These are phyloP conservation scores for Lepidocyrtinus sp. DNA, from an alignment of 2,888 invertebrate species.

Conservation along the genomic window DNA sequence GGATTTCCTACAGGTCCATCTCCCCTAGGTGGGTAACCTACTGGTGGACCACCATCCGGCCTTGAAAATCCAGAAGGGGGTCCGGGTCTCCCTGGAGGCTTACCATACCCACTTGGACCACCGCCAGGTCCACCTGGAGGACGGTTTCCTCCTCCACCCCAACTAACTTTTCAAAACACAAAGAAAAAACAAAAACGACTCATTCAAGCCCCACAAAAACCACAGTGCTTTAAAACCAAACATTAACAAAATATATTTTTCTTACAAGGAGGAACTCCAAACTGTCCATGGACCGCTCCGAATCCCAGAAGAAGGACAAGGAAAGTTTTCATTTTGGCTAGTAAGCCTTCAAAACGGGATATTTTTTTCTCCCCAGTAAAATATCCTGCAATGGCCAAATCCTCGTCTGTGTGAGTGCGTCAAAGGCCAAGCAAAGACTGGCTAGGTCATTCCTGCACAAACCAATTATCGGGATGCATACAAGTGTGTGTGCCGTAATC, in stretches of 20 bases:
- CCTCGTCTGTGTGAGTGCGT: constrained; percentile 49
- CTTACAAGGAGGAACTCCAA: constrained; percentile 62
- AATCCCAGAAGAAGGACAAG: constrained; percentile 49
- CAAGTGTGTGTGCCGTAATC: constrained; percentile 48
- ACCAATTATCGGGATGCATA: constrained; percentile 45
- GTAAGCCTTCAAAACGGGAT: not conserved
- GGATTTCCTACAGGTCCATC: constrained; percentile 57
- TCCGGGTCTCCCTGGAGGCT: constrained; percentile 54
- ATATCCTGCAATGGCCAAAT: constrained; percentile 54
- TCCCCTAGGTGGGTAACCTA: constrained; percentile 58
- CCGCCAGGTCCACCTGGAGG: constrained; percentile 48
- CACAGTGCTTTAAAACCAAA: too few relatives aligned
- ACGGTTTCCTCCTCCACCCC: constrained; percentile 58
- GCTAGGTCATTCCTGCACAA: constrained; percentile 51
- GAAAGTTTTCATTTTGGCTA: constrained; percentile 50
- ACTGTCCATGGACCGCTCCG: constrained; percentile 63
- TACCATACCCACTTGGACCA: constrained; percentile 49
- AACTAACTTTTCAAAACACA: too few relatives aligned
- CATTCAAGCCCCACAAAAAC: too few relatives aligned
- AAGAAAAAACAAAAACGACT: too few relatives aligned
- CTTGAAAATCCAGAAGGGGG: constrained; percentile 49
- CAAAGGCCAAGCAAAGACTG: constrained; percentile 64
- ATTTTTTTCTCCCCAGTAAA: too few relatives aligned
- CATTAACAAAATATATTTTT: not conserved
- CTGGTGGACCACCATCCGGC: constrained; percentile 43